Conservation (phyloP, 2,797 vertebrate genomes). For the Adrianichthys oophorus region DNA sequence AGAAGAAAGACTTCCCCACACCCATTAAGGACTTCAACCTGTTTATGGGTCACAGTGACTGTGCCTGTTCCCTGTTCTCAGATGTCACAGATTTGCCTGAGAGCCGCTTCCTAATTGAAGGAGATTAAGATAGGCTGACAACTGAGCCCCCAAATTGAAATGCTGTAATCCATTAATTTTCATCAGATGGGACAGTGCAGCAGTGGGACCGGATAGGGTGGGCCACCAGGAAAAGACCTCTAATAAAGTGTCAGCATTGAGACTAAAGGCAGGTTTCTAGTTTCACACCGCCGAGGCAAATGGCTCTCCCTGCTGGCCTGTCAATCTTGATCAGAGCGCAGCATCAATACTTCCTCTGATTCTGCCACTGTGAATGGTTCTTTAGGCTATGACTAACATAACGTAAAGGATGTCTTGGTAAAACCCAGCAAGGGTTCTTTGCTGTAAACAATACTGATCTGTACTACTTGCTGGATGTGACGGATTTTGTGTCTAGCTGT, state of each 20-base stretch:
- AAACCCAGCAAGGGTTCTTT: slow-evolving; percentile 28
- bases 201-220: slow-evolving; percentile 19
- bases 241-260: slow-evolving; percentile 74
- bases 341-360: slow-evolving; percentile 47
- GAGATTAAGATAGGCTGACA: slow-evolving; percentile 79
- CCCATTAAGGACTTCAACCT: slow-evolving; percentile 62
- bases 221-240: slow-evolving; percentile 68
- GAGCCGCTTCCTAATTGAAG: slow-evolving; percentile 77
- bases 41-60: slow-evolving; percentile 67
- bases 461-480: slow-evolving; percentile 29
- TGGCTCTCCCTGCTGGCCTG: slow-evolving; percentile 49
- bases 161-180: slow-evolving; percentile 79
- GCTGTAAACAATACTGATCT: slow-evolving; percentile 39
- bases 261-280: slow-evolving; percentile 54
- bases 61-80: slow-evolving; percentile 68
- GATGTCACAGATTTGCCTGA: slow-evolving; percentile 79
- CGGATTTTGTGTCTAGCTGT: slow-evolving; percentile 54
- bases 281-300: slow-evolving; percentile 65
- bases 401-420: slow-evolving; percentile 8
- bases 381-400: slow-evolving; percentile 19
- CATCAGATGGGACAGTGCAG: slow-evolving; percentile 70
- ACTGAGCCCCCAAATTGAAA: slow-evolving; percentile 72
- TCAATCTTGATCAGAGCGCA: slow-evolving; percentile 62
- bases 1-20: slow-evolving; percentile 31
- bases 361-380: slow-evolving; percentile 10